These are phyloP conservation scores for Gallinago jamesoni DNA, from an alignment of 2,113 vertebrate species.

Conservation along the genomic window DNA sequence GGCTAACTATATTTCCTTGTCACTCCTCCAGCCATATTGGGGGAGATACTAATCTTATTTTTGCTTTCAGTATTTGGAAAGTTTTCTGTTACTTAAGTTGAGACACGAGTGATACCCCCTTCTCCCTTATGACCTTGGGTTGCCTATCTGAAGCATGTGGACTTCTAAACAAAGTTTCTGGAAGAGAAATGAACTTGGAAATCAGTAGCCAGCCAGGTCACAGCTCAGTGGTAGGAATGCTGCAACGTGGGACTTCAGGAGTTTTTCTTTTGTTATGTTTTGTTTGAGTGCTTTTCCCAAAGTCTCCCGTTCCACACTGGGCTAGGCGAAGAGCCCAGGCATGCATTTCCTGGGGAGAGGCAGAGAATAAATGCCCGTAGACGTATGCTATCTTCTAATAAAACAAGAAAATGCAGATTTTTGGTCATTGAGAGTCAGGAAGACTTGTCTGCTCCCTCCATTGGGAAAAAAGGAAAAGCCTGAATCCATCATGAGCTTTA, in stretches of 20 bases:
- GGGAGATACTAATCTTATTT: not conserved
- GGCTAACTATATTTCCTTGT: not conserved
- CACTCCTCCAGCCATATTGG: not conserved
- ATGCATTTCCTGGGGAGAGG: not conserved
- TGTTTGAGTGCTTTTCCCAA: not conserved
- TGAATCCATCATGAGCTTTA: not conserved
- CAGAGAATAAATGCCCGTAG: rapidly evolving
- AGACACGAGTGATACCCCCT: not conserved
- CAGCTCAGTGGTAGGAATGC: not conserved
- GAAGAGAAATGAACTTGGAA: not conserved
- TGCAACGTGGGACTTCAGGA: not conserved
- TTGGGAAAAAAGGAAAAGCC: not conserved
- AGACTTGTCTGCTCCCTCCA: not conserved
- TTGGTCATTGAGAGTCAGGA: not conserved
- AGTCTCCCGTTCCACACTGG: not conserved
- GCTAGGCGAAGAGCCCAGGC: not conserved
- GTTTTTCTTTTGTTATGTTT: not conserved
- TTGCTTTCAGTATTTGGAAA: not conserved
- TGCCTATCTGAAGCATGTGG: not conserved
- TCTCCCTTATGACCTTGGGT: not conserved
- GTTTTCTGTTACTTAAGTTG: not conserved
- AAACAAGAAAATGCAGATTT: not conserved
- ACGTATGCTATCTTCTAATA: not conserved
- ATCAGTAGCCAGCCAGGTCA: not conserved
- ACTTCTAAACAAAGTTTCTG: not conserved